Conservation (phyloP, 2,888 invertebrate species). For the Crematogaster levior region DNA sequence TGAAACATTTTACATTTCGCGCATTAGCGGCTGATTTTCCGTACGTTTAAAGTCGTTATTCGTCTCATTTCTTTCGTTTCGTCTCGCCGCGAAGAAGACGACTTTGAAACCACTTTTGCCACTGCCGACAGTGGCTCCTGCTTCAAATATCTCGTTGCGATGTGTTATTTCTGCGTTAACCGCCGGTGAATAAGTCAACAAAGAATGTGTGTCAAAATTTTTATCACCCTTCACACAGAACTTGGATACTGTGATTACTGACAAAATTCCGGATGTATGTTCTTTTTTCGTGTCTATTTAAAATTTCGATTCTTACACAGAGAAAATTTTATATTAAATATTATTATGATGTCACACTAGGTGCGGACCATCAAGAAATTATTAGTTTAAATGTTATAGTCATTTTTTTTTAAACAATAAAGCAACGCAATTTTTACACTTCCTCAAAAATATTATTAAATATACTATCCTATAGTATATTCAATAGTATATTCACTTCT, state of each 20-base stretch:
- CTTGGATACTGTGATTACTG: background rate
- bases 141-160: conserved; percentile 7
- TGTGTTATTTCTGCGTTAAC: conserved; percentile 36
- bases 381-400: no score
- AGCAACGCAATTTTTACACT: no score
- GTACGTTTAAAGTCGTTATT: conserved; percentile 46
- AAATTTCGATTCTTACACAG: no score
- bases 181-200: background rate
- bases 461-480: no score
- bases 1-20: conserved; percentile 72
- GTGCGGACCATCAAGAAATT: no score
- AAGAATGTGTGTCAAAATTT: background rate
- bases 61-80: conserved; percentile 57
- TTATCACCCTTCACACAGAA: background rate
- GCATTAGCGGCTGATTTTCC: conserved; percentile 32
- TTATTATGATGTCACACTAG: no score
- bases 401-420: no score
- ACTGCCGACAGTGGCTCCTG: conserved; percentile 8
- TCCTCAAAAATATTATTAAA: no score
- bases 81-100: conserved; percentile 9
- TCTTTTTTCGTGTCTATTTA: background rate
- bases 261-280: background rate
- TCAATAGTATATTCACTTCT: no score
- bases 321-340: no score
- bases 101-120: conserved; percentile 36